These are phyloP conservation scores for Pleuronectes platessa DNA, from an alignment of 2,113 vertebrate genomes.

Conservation along the genomic window DNA sequence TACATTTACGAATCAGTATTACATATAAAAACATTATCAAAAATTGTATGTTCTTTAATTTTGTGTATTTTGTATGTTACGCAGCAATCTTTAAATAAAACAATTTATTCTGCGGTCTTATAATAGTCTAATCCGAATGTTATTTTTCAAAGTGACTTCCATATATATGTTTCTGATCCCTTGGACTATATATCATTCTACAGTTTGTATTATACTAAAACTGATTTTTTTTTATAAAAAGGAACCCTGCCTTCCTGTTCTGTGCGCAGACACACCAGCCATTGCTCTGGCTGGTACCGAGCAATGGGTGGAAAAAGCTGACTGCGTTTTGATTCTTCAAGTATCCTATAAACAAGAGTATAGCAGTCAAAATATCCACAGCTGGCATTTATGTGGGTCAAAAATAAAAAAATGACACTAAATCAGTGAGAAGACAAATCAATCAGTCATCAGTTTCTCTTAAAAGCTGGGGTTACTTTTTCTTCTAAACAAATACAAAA, in stretches of 20 bases:
- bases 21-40: too few species aligned
- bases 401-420: constrained; percentile 34
- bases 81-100: too few species aligned
- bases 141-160: too few species aligned
- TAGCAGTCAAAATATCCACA: constrained; percentile 9
- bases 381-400: constrained; percentile 35
- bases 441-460: constrained; percentile 8
- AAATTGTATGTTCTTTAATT: too few species aligned
- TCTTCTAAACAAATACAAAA: constrained; percentile 14
- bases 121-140: too few species aligned
- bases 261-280: constrained; percentile 20
- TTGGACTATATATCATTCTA: too few species aligned
- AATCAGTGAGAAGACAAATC: constrained; percentile 28
- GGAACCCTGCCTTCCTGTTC: neutral
- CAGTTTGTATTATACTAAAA: too few species aligned
- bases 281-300: constrained; percentile 13
- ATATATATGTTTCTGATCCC: too few species aligned
- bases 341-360: constrained; percentile 35
- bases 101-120: too few species aligned
- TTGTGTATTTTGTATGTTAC: too few species aligned
- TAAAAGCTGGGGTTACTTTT: constrained; percentile 13
- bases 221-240: too few species aligned
- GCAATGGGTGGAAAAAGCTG: constrained; percentile 21
- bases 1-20: too few species aligned
- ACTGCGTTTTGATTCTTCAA: constrained; percentile 36